Evolutionary conservation across 2,797 vertebrate genomes (phyloP).

Genomic region (Sylvilagus floridanus): DNA sequence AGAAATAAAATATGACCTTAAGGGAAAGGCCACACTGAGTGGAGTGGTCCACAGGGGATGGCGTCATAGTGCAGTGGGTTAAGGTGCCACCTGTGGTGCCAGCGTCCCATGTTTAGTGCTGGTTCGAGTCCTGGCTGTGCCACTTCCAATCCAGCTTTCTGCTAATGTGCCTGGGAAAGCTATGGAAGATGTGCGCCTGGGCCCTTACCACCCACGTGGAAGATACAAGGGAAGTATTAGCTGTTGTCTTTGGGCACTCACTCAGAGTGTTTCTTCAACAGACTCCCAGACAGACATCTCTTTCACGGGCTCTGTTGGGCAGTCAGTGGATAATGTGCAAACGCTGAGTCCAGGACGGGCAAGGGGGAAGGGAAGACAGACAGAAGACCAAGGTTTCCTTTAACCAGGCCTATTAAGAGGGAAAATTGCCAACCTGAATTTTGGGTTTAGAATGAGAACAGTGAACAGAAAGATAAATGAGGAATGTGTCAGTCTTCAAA

Average conservation of each 20-base stretch:
- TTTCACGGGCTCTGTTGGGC: neutral
- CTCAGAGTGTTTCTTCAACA: neutral
- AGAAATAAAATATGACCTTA: too few species aligned
- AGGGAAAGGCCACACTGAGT: fast-evolving
- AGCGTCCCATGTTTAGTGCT: too few species aligned
- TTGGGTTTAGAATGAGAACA: conserved; percentile 40
- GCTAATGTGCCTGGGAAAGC: too few species aligned
- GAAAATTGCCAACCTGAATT: conserved; percentile 49
- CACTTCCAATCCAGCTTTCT: too few species aligned
- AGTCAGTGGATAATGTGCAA: neutral
- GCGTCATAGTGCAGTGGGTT: too few species aligned
- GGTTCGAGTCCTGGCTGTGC: too few species aligned
- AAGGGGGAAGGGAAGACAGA: neutral
- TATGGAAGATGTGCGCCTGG: too few species aligned
- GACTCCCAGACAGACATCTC: neutral
- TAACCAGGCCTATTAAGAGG: neutral
- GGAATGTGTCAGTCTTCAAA: conserved; percentile 39
- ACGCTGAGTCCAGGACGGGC: neutral
- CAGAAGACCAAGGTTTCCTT: neutral
- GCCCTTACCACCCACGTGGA: too few species aligned
- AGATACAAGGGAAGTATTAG: too few species aligned
- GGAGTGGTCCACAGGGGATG: too few species aligned
- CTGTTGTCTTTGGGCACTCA: neutral
- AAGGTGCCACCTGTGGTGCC: too few species aligned
- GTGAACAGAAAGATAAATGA: conserved; percentile 1